These are phyloP conservation scores for Dasyornis broadbenti DNA, from an alignment of 2,113 vertebrate species.

Conservation along the genomic window DNA sequence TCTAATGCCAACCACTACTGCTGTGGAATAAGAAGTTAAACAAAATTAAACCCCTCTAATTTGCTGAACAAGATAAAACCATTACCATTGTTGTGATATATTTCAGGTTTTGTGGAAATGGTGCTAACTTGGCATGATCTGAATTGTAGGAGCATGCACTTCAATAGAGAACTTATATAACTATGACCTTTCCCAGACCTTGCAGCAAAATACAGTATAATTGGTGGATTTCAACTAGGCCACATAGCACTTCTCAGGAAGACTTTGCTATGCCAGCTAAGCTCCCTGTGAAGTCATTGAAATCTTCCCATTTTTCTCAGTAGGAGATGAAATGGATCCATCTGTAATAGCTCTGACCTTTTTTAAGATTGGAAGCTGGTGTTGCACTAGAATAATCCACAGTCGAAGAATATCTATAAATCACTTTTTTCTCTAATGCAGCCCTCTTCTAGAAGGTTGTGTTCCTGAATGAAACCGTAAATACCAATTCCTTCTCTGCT, in stretches of 20 bases:
- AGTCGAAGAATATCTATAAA: neutral
- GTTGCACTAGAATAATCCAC: neutral
- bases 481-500: neutral
- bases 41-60: neutral
- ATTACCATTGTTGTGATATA: neutral
- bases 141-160: neutral
- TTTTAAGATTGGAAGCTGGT: neutral
- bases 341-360: neutral
- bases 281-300: neutral
- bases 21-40: neutral
- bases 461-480: neutral
- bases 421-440: neutral
- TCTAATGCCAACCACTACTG: neutral
- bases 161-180: neutral
- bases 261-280: neutral
- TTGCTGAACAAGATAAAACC: neutral
- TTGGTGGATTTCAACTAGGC: neutral
- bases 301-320: neutral
- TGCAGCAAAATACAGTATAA: neutral
- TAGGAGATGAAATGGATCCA: neutral
- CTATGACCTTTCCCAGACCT: neutral
- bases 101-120: neutral
- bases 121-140: neutral
- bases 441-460: neutral
- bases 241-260: neutral